A percentile compares a stretch with the other conserved stretches of the same genome.
Evolutionary conservation across 2,113 vertebrate genomes (phyloP).

Genomic region (Vulpes vulpes): DNA sequence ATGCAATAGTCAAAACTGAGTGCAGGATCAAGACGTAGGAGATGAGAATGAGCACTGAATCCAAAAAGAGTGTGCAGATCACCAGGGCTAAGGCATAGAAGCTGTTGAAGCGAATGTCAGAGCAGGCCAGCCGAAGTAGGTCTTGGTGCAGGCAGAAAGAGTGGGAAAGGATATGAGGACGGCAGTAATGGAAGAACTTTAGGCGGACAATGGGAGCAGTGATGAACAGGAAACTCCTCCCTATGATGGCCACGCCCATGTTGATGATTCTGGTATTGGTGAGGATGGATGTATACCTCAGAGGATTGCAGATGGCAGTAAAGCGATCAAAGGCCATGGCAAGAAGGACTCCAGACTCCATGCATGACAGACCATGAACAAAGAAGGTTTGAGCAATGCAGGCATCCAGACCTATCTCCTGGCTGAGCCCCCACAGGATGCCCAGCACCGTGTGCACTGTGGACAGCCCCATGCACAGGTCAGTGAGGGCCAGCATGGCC

Average conservation of each 20-base stretch:
- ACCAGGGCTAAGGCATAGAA: conserved; percentile 58
- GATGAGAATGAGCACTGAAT: conserved; percentile 58
- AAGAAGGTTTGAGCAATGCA: conserved; percentile 75
- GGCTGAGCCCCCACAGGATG: background rate
- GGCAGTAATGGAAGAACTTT: conserved; percentile 46
- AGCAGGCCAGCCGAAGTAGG: conserved; percentile 66
- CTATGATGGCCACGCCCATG: background rate
- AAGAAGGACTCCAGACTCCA: conserved; percentile 69
- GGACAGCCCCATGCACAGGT: conserved; percentile 22
- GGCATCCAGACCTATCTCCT: conserved; percentile 44
- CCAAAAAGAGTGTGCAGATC: conserved; percentile 32
- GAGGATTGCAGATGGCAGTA: conserved; percentile 56
- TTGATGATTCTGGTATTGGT: conserved; percentile 56
- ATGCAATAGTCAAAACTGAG: conserved; percentile 57
- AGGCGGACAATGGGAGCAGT: conserved; percentile 16
- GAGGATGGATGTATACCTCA: conserved; percentile 27
- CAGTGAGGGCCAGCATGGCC: conserved; percentile 20
- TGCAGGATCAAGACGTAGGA: conserved; percentile 69
- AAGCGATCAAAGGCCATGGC: conserved; percentile 76
- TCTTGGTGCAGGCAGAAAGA: conserved; percentile 77
- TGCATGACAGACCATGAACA: conserved; percentile 51
- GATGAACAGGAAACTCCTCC: conserved; percentile 44
- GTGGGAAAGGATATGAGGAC: conserved; percentile 41
- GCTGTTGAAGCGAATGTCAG: conserved; percentile 63
- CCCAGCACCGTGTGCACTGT: conserved; percentile 18